Percentiles rank a stretch among this genome's conserved stretches.
These are phyloP conservation scores for Epinotia brunnichana DNA, from an alignment of 2,888 invertebrate genomes.

Conservation along the genomic window DNA sequence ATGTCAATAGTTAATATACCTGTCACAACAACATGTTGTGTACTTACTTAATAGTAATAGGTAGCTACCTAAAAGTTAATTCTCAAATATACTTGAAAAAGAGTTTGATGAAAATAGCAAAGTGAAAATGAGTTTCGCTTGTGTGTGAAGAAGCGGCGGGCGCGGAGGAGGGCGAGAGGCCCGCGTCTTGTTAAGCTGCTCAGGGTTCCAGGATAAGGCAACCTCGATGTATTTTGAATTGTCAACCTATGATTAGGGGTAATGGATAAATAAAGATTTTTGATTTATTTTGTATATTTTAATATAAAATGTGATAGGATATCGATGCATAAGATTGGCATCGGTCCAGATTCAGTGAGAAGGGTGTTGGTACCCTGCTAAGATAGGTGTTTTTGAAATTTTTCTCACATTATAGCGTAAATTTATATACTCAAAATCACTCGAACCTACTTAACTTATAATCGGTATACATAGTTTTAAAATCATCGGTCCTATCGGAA, in stretches of 20 bases:
- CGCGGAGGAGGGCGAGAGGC: neutral
- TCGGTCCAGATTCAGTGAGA: constrained; percentile 47
- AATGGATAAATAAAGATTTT: constrained; percentile 19
- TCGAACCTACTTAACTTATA: constrained; percentile 7
- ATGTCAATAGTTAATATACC: constrained; percentile 1
- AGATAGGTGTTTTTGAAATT: constrained; percentile 33
- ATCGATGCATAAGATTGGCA: constrained; percentile 46
- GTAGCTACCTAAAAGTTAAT: neutral
- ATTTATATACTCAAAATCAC: constrained; percentile 18
- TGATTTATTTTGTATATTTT: constrained; percentile 28
- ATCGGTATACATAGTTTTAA: constrained; percentile 3
- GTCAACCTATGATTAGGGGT: constrained; percentile 29
- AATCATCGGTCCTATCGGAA: neutral
- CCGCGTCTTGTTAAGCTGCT: constrained; percentile 8
- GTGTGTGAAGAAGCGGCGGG: constrained; percentile 1
- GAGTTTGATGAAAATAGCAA: neutral
- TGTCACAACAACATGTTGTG: neutral
- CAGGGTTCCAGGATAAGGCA: constrained; percentile 14
- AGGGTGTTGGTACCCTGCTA: constrained; percentile 53
- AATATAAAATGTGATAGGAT: constrained; percentile 54
- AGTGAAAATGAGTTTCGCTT: neutral
- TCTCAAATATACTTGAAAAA: neutral
- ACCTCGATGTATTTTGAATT: constrained; percentile 26
- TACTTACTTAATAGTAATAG: neutral
- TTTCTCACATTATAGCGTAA: constrained; percentile 33